Evolutionary conservation across 2,888 invertebrate species (phyloP), one percentile per base, ranked within the genome.

Genomic region (Leptogaster cylindrica): DNA sequence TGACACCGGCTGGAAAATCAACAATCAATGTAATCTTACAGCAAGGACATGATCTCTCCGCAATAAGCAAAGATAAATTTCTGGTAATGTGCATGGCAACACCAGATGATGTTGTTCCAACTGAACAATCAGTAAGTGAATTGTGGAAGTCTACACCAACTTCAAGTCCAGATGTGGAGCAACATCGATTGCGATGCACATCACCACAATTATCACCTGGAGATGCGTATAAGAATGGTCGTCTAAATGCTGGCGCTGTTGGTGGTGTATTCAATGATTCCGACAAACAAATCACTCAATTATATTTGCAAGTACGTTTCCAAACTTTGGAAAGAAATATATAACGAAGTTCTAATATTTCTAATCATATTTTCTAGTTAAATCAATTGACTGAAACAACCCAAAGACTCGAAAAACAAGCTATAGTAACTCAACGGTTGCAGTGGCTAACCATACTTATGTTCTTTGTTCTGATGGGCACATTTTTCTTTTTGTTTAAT

Each of bases 51-150:
- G 87, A 87, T 70, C 73, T 88, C 6, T 86, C 87, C 2, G 85
- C 87, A 8, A 84, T 91, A 0, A 83, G 88, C 0, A 88, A 89
- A 76, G 95, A 96, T 77, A 90, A 94, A 79, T 97, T 97, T 79
- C 84, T 96, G 18, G 88, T 96, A 2, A 91, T 95, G 91, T 90
- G 91, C 31, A 87, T 91, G 72, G 85, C 88, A 33, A 82, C 88
- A 4, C 84, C 89, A 0, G 83, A 84, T 28, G 85, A 85, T 66
- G 77, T 82, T 0, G 86, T 86, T 70, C 73, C 85, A 46, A 82
- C 86, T 1, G 75, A 81, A 0, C 84, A 87, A 71, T 90, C 92
- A 73, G 78, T 93, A 5, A 77, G 85, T 0, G 90, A 91, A 7
- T 79, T 94, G 65, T 92, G 93, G 92, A 91, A 90, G 81, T 82